Percentiles rank a stretch among this genome's conserved stretches.
Evolutionary conservation across 2,797 vertebrate genomes (phyloP).

Genomic region (Chromobotia macracanthus): DNA sequence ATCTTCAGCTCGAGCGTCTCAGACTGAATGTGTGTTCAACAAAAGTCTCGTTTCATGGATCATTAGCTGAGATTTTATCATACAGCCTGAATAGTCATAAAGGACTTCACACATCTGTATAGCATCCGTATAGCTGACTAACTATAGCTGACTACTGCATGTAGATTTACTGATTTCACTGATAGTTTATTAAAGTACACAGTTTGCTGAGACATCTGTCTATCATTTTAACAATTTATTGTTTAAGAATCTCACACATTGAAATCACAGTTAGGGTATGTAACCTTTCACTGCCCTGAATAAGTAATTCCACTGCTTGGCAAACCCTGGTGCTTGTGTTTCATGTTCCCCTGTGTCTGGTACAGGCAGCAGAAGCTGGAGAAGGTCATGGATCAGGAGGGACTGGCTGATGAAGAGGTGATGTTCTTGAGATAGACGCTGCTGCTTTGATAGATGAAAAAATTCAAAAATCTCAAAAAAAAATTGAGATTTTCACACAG

Average conservation of each 20-base stretch:
- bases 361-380: slow-evolving; percentile 94
- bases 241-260: slow-evolving; percentile 1
- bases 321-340: background rate
- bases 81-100: too few relatives aligned
- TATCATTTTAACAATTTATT: background rate
- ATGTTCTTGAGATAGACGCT: background rate
- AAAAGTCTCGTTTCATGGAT: background rate
- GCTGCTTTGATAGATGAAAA: too few relatives aligned
- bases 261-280: background rate
- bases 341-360: slow-evolving; percentile 30
- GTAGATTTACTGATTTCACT: background rate
- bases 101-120: too few relatives aligned
- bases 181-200: background rate
- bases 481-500: too few relatives aligned
- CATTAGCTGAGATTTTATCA: background rate
- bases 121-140: too few relatives aligned
- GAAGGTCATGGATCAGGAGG: slow-evolving; percentile 98
- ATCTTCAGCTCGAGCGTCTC: background rate
- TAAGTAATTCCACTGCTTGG: background rate
- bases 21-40: background rate
- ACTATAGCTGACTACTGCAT: too few relatives aligned
- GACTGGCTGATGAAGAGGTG: slow-evolving; percentile 95
- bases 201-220: background rate
- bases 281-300: background rate
- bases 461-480: too few relatives aligned